Evolutionary conservation across 1,140 invertebrate genomes (phyloP).

Genomic region (Zelostemma sp.): DNA sequence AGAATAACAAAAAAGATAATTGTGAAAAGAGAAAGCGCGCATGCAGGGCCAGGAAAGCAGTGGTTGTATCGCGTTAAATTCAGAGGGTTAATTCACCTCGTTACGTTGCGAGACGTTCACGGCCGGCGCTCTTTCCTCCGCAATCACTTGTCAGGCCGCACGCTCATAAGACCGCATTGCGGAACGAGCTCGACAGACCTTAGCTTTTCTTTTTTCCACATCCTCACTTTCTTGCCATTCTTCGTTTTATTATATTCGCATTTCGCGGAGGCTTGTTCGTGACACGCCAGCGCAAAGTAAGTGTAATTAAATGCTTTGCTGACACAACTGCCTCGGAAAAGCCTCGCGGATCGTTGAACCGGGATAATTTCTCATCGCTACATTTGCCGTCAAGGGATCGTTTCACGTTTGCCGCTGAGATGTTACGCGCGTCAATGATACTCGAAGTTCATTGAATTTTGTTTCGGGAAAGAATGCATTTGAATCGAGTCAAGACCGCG

Average conservation of each 20-base stretch:
- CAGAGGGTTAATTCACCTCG: conserved; percentile 60
- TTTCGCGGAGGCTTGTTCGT: conserved; percentile 44
- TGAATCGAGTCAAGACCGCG: too few species aligned
- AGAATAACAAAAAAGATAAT: conserved; percentile 15
- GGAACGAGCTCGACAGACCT: conserved; percentile 47
- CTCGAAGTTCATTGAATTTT: too few species aligned
- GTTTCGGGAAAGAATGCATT: too few species aligned
- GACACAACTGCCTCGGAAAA: conserved; percentile 36
- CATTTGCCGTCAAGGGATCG: conserved; percentile 15
- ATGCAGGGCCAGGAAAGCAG: conserved; percentile 32
- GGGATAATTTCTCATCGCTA: too few species aligned
- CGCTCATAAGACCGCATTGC: conserved; percentile 57
- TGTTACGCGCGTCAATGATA: conserved; percentile 8
- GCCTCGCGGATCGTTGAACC: conserved; percentile 28
- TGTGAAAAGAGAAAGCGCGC: neutral
- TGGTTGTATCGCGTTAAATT: conserved; percentile 56
- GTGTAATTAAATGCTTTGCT: conserved; percentile 48
- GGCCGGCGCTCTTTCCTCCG: conserved; percentile 48
- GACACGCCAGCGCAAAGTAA: conserved; percentile 42
- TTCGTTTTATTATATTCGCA: conserved; percentile 36
- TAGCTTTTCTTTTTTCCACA: conserved; percentile 35
- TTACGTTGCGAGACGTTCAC: conserved; percentile 56
- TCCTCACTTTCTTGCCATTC: conserved; percentile 40
- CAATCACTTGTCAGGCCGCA: conserved; percentile 51
- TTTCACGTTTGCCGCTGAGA: conserved; percentile 10